These are phyloP conservation scores for Cerastis rubricosa DNA, from an alignment of 2,888 invertebrate genomes.

Conservation along the genomic window DNA sequence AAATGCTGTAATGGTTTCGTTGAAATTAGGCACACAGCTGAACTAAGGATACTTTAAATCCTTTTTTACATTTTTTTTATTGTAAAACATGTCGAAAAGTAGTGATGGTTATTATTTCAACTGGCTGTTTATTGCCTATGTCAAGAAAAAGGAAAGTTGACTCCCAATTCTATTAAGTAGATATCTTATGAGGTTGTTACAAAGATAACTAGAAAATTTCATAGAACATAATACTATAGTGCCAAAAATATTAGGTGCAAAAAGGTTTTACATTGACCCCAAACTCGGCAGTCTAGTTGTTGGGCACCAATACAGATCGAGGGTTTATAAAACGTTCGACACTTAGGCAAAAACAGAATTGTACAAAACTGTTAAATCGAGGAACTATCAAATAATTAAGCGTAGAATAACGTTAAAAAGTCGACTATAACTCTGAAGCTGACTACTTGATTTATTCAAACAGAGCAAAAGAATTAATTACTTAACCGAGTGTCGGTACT, in stretches of 20 bases:
- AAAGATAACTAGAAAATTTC: not conserved
- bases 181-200: not conserved
- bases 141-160: not conserved
- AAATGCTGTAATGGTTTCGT: not conserved
- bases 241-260: too few relatives aligned
- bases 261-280: too few relatives aligned
- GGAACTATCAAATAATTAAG: conserved; percentile 41
- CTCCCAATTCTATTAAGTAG: not conserved
- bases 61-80: not conserved
- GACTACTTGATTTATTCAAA: conserved; percentile 80
- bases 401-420: conserved; percentile 56
- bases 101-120: too few relatives aligned
- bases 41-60: not conserved
- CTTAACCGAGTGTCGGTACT: conserved; percentile 76
- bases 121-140: not conserved
- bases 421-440: conserved; percentile 72
- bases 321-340: not conserved
- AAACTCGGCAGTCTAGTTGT: too few relatives aligned
- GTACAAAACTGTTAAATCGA: conserved; percentile 12
- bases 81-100: not conserved
- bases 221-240: not conserved
- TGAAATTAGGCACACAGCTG: not conserved
- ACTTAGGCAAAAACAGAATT: conserved; percentile 1
- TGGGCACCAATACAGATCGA: too few relatives aligned
- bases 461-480: conserved; percentile 84